Evolutionary conservation across 2,888 invertebrate species (phyloP), one percentile per base, ranked within the genome.

Genomic region (Ophion ellenae): DNA sequence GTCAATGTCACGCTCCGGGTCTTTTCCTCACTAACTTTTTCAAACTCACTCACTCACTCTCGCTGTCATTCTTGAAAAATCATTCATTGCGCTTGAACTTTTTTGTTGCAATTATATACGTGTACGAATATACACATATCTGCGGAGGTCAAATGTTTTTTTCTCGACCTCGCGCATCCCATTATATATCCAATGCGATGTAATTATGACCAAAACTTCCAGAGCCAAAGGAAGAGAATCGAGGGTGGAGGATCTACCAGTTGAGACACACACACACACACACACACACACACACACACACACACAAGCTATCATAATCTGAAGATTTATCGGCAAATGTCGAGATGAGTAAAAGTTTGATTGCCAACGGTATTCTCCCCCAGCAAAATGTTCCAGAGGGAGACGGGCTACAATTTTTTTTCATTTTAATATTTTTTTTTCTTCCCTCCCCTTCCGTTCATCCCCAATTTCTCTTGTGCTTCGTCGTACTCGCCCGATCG

Each of bases 261-360:
- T 75, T 63, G 67, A 81, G 71, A 85, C 71, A 73, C 82, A 28
- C 59, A 71, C 53, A 28, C 70, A 57, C 64, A n/a, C 45, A 40
- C 66, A 73, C 53, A 73, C 20, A 64, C 81, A 76, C 64, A 61
- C 53, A 40, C 40, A 40, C 40, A 40, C 40, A 40, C 40, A 40
- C 40, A 40, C 40, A 40, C 40, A 40, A 1, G 6, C 40, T 7
- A 40, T 40, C 40, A 40, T 40, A 40, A 40, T 40, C 40, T 40
- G 71, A 64, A 82, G 85, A 85, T 85, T 83, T 85, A 83, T 85
- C 80, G 80, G 80, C 53, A 66, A 84, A 86, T 84, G 87, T 81
- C 74, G 83, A 11, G 53, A 67, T 71, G 69, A 63, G 82, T 66
- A 83, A 85, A 85, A 83, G 83, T 85, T 85, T 85, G 83, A 85